Base-by-base conservation (phyloP, 1,140 invertebrate species). In the Contarinia nasturtii region DNA sequence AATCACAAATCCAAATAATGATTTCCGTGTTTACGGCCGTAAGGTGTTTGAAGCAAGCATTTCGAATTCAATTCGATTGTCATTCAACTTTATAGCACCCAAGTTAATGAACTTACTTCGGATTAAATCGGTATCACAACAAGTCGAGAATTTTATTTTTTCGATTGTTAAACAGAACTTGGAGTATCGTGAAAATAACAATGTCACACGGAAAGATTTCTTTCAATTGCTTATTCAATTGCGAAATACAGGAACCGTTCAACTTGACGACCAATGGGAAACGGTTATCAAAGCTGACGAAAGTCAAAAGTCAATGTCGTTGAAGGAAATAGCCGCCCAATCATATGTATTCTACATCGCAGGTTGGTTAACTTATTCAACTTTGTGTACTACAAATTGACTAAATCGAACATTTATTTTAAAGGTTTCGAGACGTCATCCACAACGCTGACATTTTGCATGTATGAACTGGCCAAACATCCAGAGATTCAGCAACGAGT, bases 401-500 rank as follows among this genome's bases (percentile, higher is more conserved):
- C 34, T 14, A 36, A 10, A 10, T 36, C 34, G 8, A 36, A 36
- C 8, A 17, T 67, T 46, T 65, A 66, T 47, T 63, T 71, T 38
- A 53, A 70, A 11, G 71, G 71, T 0, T 64, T 69, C 45, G 63
- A 65, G 33, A 69, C 70, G 0, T 65, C 68, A 0, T 71, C 69
- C 7, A 63, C 69, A 0, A 66, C 74, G 0, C 55, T 81, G 27
- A 54, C 70, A 0, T 77, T 75, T 50, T 65, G 68, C 2, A 57
- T 71, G 1, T 74, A 74, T 51, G 63, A 68, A 15, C 56, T 84
- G 47, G 76, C 78, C 0, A 59, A 67, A 12, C 60, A 75, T 52
- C 72, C 71, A 1, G 73, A 78, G 0, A 50, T 77, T 12, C 80
- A 83, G 54, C 60, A 72, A 0, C 70, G 68, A 49, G 54, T 78